Evolutionary conservation across 1,140 invertebrate species (phyloP).

Genomic region (Acromyrmex charruanus): DNA sequence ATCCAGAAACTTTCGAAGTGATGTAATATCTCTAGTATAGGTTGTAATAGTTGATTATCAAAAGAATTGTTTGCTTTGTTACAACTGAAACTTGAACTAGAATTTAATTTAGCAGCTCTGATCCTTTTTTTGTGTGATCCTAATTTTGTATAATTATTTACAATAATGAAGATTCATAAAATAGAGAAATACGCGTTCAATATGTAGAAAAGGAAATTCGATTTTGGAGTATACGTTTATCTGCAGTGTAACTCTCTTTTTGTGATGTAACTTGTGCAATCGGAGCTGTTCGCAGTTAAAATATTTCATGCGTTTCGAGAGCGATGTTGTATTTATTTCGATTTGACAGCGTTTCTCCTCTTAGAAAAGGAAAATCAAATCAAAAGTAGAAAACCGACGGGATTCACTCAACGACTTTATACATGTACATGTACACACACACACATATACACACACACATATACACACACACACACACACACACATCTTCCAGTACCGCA

Average conservation of each 20-base stretch:
- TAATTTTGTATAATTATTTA: background rate
- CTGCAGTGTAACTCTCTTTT: background rate
- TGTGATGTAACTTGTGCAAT: background rate
- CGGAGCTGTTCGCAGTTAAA: background rate
- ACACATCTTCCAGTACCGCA: slow-evolving; percentile 19
- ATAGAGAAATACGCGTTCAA: background rate
- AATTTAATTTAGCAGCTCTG: background rate
- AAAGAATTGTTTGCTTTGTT: background rate
- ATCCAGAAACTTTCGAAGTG: background rate
- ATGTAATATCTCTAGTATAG: background rate
- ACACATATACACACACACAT: slow-evolving; percentile 58
- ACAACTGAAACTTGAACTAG: background rate
- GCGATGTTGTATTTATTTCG: slow-evolving; percentile 20
- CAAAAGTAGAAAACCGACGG: slow-evolving; percentile 29
- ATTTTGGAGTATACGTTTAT: background rate
- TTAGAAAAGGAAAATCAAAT: slow-evolving; percentile 17
- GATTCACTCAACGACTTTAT: slow-evolving; percentile 6
- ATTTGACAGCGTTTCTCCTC: slow-evolving; percentile 1
- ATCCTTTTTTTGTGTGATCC: background rate
- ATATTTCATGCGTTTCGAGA: slow-evolving; percentile 26
- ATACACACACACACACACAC: slow-evolving; percentile 58
- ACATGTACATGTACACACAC: slow-evolving; percentile 35
- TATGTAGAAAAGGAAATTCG: background rate
- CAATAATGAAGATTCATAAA: background rate
- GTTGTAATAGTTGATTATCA: background rate